These are phyloP conservation scores for Tetropium fuscum DNA, from an alignment of 2,888 invertebrate genomes.

Conservation along the genomic window DNA sequence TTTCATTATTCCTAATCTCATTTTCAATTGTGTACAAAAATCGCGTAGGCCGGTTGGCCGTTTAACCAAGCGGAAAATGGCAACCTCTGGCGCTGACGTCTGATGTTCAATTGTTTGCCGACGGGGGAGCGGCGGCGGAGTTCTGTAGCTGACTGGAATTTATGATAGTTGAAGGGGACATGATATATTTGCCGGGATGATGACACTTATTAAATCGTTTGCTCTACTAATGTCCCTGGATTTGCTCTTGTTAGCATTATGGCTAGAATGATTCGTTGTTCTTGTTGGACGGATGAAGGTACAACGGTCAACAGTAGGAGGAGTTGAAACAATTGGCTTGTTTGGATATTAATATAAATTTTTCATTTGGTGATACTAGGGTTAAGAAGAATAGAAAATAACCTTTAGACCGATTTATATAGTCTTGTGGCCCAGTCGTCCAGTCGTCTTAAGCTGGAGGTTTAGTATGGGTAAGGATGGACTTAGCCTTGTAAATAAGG, in stretches of 20 bases:
- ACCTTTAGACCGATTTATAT: too few species aligned
- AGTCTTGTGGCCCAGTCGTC: too few species aligned
- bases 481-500: too few species aligned
- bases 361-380: too few species aligned
- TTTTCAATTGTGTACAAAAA: slow-evolving; percentile 24
- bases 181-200: slow-evolving; percentile 62
- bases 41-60: slow-evolving; percentile 39
- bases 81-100: slow-evolving; percentile 64
- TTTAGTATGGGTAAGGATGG: too few species aligned
- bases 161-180: slow-evolving; percentile 56
- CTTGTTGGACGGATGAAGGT: too few species aligned
- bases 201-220: slow-evolving; percentile 66
- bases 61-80: slow-evolving; percentile 63
- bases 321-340: too few species aligned
- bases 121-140: slow-evolving; percentile 40
- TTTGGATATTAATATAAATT: too few species aligned
- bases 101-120: slow-evolving; percentile 61
- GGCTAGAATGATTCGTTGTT: slow-evolving; percentile 16
- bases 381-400: too few species aligned
- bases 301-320: too few species aligned
- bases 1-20: slow-evolving; percentile 17
- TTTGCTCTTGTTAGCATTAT: slow-evolving; percentile 41
- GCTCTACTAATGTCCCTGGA: slow-evolving; percentile 56
- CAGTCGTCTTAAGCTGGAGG: too few species aligned
- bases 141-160: slow-evolving; percentile 63